Evolutionary conservation across 2,888 invertebrate genomes (phyloP), one percentile per base, ranked within the genome.

Genomic region (Fabriciana adippe): DNA sequence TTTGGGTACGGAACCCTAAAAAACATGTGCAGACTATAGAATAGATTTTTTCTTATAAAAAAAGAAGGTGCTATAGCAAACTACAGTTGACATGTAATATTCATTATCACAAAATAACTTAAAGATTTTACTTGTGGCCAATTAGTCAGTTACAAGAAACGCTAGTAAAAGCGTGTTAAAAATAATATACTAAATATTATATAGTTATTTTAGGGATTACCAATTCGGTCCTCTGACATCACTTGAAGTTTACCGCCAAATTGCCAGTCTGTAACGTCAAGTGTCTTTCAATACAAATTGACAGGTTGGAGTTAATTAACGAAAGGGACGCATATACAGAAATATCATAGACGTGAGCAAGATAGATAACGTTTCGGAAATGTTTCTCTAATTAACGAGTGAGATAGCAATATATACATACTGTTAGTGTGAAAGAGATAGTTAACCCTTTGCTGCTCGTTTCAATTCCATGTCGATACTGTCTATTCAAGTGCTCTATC

Each of bases 211-310:
- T 61, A 53, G 21, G n/a, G 15, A 54, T 55, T 60, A 47, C 55
- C 31, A 66, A n/a, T 50, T 55, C 48, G 50, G 35, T 50, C 16
- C 41, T 61, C 41, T 47, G 66, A 60, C 60, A 47, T 16, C 69
- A 53, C 60, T 67, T 51, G 41, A 66, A 87, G 81, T 82, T 85
- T 79, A 73, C 82, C 84, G 79, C 83, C 85, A 85, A 87, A 88
- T 88, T 87, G 89, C 82, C 83, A 83, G 87, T 84, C 85, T 80
- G 81, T 79, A 77, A 77, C 81, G 81, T 87, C 87, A 85, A 88
- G 87, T 85, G 86, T 84, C 88, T 83, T 81, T 79, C 83, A 80
- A 81, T 80, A 80, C 77, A 80, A 83, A 81, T 81, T 81, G 85
- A 83, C 86, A 80, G 79, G 78, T 74, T 71, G 69, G 72, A 80